Evolutionary conservation across 2,888 invertebrate genomes (phyloP).

Genomic region (Cephus pygmeus): DNA sequence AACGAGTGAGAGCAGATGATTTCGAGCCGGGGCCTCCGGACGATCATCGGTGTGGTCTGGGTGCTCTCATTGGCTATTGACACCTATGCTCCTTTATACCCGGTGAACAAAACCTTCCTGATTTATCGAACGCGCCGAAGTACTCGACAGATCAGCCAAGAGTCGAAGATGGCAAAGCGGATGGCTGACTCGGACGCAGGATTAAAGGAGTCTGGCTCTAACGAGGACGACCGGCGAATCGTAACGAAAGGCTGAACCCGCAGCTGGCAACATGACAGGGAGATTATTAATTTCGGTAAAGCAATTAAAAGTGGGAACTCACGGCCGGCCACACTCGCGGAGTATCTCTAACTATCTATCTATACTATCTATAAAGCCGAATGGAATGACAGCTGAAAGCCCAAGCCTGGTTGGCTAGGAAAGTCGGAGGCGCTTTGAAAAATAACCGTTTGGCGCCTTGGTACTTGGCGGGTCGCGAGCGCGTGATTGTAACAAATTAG

Average conservation of each 20-base stretch:
- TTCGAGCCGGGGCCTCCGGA: neutral
- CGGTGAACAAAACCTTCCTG: neutral
- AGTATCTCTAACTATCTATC: neutral
- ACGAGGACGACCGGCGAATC: neutral
- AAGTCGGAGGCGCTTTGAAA: slow-evolving; percentile 18
- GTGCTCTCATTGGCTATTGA: neutral
- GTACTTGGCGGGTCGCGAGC: slow-evolving; percentile 38
- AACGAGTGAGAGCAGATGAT: neutral
- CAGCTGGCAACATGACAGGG: slow-evolving; percentile 3
- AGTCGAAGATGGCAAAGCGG: neutral
- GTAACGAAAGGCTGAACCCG: neutral
- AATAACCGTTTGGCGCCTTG: slow-evolving; percentile 27
- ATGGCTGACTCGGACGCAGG: neutral
- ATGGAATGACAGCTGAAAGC: slow-evolving; percentile 14
- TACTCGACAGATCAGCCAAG: neutral
- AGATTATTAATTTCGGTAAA: slow-evolving; percentile 11
- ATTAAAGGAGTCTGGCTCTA: neutral
- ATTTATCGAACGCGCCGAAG: neutral
- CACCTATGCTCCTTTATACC: neutral
- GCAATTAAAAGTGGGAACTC: slow-evolving; percentile 11
- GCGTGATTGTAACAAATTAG: slow-evolving; percentile 53
- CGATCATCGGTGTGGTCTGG: neutral
- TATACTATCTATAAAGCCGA: neutral
- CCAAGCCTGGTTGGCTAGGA: slow-evolving; percentile 1
- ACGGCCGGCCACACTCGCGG: neutral